These are phyloP conservation scores for Centropus unirufus DNA, from an alignment of 2,113 vertebrate genomes.

Conservation along the genomic window DNA sequence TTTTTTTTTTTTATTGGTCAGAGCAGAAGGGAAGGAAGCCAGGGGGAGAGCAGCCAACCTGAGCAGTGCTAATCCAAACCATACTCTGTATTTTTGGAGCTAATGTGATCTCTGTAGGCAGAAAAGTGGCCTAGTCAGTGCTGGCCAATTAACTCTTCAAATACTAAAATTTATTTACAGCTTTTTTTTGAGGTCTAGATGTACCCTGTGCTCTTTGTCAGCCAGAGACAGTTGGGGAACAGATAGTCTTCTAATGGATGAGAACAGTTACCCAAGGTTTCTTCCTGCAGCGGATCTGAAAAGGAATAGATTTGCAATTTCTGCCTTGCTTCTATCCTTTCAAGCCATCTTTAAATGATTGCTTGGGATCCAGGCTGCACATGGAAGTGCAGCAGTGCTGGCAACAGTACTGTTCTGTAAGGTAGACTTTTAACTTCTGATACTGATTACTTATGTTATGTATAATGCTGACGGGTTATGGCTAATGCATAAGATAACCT, in stretches of 20 bases:
- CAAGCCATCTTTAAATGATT: background rate
- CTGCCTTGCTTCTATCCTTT: background rate
- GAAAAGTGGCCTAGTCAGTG: slow-evolving; percentile 65
- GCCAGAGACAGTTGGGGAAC: background rate
- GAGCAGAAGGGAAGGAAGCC: slow-evolving; percentile 71
- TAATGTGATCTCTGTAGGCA: slow-evolving; percentile 73
- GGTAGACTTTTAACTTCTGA: background rate
- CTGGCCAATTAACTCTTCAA: slow-evolving; percentile 74
- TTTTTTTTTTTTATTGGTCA: slow-evolving; percentile 71
- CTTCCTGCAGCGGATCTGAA: background rate
- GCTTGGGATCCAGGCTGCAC: background rate
- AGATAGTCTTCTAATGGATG: background rate
- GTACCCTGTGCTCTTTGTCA: background rate
- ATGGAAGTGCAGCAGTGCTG: background rate
- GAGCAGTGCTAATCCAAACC: slow-evolving; percentile 85
- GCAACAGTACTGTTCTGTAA: background rate
- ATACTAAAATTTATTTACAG: slow-evolving; percentile 18
- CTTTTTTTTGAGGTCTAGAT: background rate
- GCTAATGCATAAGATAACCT: background rate
- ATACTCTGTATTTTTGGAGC: slow-evolving; percentile 78
- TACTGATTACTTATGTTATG: background rate
- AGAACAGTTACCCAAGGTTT: background rate
- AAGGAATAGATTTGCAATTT: background rate
- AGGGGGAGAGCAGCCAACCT: slow-evolving; percentile 81
- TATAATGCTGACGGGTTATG: background rate